Percentiles rank a stretch among this genome's conserved stretches.
These are phyloP conservation scores for Sitodiplosis mosellana DNA, from an alignment of 1,140 invertebrate genomes.

Conservation along the genomic window DNA sequence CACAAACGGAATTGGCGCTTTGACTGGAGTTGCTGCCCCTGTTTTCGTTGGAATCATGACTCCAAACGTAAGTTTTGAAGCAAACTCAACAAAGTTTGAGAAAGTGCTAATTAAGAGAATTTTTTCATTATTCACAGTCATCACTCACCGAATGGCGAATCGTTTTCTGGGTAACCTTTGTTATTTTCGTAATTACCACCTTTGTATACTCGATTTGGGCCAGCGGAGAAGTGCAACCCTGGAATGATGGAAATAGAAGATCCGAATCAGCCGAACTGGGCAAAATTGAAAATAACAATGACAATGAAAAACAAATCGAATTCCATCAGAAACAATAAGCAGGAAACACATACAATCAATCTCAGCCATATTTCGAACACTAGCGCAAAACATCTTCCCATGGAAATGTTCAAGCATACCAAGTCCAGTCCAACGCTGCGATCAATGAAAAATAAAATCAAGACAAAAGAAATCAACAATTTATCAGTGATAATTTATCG, in stretches of 20 bases:
- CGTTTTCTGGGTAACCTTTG: constrained; percentile 67
- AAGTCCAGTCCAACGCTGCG: no score
- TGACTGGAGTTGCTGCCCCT: constrained; percentile 63
- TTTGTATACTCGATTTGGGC: constrained; percentile 51
- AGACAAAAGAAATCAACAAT: no score
- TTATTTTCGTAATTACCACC: constrained; percentile 51
- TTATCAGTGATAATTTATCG: no score
- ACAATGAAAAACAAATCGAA: no score
- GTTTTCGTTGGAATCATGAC: constrained; percentile 59
- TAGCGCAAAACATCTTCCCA: no score
- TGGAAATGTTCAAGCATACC: no score
- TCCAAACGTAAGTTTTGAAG: constrained; percentile 33
- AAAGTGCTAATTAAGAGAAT: not conserved
- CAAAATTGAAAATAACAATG: no score
- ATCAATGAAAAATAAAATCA: no score
- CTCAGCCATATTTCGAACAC: no score
- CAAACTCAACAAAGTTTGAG: not conserved
- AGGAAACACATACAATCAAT: no score
- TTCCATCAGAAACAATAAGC: no score
- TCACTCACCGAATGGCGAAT: constrained; percentile 56
- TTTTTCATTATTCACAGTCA: constrained; percentile 33
- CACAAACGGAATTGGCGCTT: constrained; percentile 57
- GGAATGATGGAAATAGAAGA: constrained; percentile 33
- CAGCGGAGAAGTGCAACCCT: constrained; percentile 49
- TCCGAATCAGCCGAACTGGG: no score